Evolutionary conservation across 2,113 vertebrate genomes (phyloP).

Genomic region (Oreochromis aureus): DNA sequence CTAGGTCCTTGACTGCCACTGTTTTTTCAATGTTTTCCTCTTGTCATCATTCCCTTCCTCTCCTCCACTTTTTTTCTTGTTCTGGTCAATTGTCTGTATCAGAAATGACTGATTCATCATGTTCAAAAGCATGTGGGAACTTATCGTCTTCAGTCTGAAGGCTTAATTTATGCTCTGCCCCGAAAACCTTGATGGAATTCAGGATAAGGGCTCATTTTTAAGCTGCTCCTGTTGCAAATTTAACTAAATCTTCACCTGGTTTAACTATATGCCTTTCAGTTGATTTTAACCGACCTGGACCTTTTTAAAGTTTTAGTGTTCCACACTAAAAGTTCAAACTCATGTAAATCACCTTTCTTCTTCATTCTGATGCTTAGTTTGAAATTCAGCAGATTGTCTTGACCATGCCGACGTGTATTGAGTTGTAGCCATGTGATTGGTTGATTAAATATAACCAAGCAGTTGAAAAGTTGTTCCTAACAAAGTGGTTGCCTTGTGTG

Average conservation of each 20-base stretch:
- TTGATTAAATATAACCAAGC: background rate
- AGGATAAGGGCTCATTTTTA: background rate
- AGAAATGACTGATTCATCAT: accelerated
- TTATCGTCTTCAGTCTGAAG: background rate
- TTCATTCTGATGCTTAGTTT: background rate
- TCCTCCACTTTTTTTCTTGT: background rate
- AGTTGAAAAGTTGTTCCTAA: background rate
- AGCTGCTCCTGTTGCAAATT: background rate
- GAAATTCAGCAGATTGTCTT: background rate
- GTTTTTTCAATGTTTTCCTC: background rate
- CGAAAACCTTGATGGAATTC: background rate
- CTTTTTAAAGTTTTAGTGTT: background rate
- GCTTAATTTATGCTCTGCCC: background rate
- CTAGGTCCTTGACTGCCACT: background rate
- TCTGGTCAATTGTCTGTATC: background rate
- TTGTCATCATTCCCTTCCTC: background rate
- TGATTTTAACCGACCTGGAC: background rate
- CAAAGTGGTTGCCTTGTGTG: background rate
- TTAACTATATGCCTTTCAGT: background rate
- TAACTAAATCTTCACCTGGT: background rate
- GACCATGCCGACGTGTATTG: accelerated
- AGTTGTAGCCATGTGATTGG: background rate
- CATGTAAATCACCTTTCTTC: background rate
- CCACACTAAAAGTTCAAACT: background rate
- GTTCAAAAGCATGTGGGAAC: background rate